Evolutionary conservation across 2,113 vertebrate genomes (phyloP).

Genomic region (Natator depressus): DNA sequence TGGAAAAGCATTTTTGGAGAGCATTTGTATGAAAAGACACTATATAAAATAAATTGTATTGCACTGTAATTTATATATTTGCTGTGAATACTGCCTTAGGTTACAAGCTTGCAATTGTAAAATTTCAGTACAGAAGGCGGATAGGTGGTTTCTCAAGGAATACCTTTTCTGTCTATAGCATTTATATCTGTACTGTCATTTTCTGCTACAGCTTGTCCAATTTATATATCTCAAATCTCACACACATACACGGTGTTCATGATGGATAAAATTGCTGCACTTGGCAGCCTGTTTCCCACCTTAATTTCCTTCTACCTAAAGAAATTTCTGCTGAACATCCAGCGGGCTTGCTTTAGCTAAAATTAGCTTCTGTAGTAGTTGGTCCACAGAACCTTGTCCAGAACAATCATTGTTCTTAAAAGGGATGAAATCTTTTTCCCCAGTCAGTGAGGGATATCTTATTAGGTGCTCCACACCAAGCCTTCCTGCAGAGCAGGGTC

Average conservation of each 20-base stretch:
- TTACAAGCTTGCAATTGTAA: not conserved
- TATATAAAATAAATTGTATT: not conserved
- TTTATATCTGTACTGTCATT: not conserved
- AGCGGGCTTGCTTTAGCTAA: not conserved
- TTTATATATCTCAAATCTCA: not conserved
- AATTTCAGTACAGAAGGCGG: slow-evolving; percentile 12
- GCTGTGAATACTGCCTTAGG: not conserved
- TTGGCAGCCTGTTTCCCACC: slow-evolving; percentile 36
- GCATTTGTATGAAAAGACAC: not conserved
- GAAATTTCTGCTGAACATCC: not conserved
- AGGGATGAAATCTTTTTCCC: not conserved
- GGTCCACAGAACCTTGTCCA: not conserved
- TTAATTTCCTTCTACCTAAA: slow-evolving; percentile 39
- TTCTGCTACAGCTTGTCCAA: not conserved
- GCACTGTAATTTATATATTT: not conserved
- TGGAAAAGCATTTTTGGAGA: not conserved
- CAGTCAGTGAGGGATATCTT: not conserved
- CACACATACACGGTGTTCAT: not conserved
- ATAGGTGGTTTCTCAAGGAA: not conserved
- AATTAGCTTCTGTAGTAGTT: not conserved
- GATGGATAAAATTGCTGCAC: slow-evolving; percentile 11
- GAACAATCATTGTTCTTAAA: not conserved
- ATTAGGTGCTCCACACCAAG: not conserved
- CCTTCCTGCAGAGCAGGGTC: not conserved
- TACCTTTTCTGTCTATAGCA: not conserved